A percentile compares a stretch with the other conserved stretches of the same genome.
These are phyloP conservation scores for Lepidocyrtoides sp. DNA, from an alignment of 2,888 invertebrate species.

Conservation along the genomic window DNA sequence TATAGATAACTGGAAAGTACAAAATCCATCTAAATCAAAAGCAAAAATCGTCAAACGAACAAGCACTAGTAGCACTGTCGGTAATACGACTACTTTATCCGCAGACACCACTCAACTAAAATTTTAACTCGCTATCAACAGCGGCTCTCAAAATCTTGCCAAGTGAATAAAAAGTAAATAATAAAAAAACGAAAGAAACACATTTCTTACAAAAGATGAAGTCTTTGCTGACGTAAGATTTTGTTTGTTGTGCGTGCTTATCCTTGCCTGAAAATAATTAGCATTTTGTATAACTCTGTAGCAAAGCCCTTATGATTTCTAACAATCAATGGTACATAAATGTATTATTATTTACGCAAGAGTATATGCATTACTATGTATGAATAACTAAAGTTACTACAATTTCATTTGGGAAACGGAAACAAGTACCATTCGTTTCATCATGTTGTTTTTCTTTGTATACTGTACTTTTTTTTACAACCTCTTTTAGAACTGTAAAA, in stretches of 20 bases:
- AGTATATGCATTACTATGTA: too few relatives aligned
- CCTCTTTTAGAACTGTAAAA: not conserved
- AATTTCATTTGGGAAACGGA: not conserved
- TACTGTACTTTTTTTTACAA: too few relatives aligned
- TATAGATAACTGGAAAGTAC: constrained; percentile 61
- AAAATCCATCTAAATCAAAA: constrained; percentile 13
- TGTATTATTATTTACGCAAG: too few relatives aligned
- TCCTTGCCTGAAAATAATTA: constrained; percentile 10
- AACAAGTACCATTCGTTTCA: constrained; percentile 8
- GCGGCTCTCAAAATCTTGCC: not conserved
- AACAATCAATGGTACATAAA: too few relatives aligned
- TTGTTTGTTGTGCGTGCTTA: constrained; percentile 2
- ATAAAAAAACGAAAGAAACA: not conserved
- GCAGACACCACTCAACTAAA: too few relatives aligned
- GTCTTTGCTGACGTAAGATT: not conserved
- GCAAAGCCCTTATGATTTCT: too few relatives aligned
- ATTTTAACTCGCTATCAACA: too few relatives aligned
- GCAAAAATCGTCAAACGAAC: not conserved
- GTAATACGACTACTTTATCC: too few relatives aligned
- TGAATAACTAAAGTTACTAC: too few relatives aligned
- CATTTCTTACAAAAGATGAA: not conserved
- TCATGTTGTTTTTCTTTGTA: not conserved
- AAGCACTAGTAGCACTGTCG: not conserved
- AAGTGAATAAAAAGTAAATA: not conserved
- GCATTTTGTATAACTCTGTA: too few relatives aligned